These are phyloP conservation scores for Glareola pratincola DNA, from an alignment of 2,113 vertebrate genomes.

Conservation along the genomic window DNA sequence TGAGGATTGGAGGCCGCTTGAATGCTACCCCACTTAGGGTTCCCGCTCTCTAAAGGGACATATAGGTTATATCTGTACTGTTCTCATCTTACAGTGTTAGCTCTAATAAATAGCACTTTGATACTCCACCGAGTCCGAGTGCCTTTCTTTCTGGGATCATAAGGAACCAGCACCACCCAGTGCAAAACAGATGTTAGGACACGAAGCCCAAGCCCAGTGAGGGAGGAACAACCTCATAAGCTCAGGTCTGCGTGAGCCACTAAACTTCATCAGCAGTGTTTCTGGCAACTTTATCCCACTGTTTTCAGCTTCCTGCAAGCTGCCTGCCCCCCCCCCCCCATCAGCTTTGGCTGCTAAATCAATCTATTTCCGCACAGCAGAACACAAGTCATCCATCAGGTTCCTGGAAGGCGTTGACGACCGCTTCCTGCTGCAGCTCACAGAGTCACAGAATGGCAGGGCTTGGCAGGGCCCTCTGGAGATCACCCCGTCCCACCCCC, in stretches of 20 bases:
- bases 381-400: neutral
- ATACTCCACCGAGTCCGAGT: accelerated
- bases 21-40: accelerated
- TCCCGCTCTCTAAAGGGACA: neutral
- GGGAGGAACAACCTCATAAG: neutral
- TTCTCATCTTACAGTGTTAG: neutral
- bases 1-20: neutral
- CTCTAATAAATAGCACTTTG: neutral
- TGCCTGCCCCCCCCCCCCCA: accelerated
- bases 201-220: neutral
- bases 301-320: neutral
- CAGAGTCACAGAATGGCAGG: no score
- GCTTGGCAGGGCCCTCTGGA: no score
- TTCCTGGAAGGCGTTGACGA: neutral
- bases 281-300: neutral
- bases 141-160: neutral
- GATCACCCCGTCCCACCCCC: no score
- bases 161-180: neutral
- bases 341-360: neutral
- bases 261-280: neutral
- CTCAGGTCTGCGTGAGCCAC: neutral
- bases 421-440: neutral
- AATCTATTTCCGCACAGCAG: neutral
- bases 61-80: no score
- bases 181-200: neutral